A percentile compares a stretch with the other conserved stretches of the same genome.
Conservation (phyloP, 2,888 invertebrate species). For the Eupithecia dodoneata region DNA sequence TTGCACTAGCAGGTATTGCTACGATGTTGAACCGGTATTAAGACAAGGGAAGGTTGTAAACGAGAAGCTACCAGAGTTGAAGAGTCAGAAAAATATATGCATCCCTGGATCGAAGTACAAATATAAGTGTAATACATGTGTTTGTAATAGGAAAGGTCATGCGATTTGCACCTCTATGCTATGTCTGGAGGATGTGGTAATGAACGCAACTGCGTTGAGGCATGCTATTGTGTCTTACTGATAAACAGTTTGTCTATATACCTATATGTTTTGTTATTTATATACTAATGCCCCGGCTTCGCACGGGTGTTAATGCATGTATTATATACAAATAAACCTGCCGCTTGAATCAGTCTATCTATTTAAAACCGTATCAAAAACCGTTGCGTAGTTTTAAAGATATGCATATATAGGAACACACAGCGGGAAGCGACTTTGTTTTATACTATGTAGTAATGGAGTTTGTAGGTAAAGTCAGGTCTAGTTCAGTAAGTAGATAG, state of each 20-base stretch:
- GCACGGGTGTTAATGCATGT: too few species aligned
- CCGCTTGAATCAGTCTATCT: too few species aligned
- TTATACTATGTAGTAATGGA: too few species aligned
- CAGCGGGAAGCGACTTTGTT: too few species aligned
- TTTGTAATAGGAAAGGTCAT: constrained; percentile 48
- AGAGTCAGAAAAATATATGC: constrained; percentile 47
- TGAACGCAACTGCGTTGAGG: constrained; percentile 41
- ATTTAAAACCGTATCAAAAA: too few species aligned
- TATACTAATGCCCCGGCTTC: too few species aligned
- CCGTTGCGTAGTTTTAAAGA: too few species aligned
- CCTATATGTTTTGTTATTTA: background rate
- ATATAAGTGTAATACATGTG: constrained; percentile 60
- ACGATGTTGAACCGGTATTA: constrained; percentile 15
- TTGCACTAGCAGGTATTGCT: constrained; percentile 38
- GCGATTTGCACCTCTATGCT: constrained; percentile 61
- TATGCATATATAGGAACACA: too few species aligned
- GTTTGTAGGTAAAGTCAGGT: too few species aligned
- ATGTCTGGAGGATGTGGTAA: constrained; percentile 51
- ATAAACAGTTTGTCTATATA: background rate
- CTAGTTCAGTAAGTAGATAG: too few species aligned
- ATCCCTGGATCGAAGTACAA: constrained; percentile 56
- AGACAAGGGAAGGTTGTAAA: constrained; percentile 19
- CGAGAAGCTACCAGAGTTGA: constrained; percentile 45
- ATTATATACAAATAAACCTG: too few species aligned
- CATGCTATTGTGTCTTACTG: constrained; percentile 21